Base-by-base conservation (phyloP, 1,140 invertebrate species). In the Drosophila bocqueti region DNA sequence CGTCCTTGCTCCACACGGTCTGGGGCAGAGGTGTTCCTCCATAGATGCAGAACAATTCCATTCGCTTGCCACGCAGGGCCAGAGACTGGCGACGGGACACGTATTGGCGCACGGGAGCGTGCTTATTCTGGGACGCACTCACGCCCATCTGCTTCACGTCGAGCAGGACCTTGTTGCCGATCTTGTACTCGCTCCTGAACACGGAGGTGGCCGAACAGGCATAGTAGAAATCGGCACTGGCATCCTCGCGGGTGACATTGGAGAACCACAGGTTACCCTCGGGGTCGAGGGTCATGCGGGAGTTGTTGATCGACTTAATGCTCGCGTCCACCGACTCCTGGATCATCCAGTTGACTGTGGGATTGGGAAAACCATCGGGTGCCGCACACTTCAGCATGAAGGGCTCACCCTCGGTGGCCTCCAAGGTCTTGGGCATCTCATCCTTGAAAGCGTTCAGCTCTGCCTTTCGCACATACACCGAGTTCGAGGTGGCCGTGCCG, bases 181-280 rank as follows among this genome's bases (percentile, higher is more conserved):
- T 93, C 93, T 98, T 98, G 93, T 98, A 98, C 92, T 98, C 97
- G 89, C 96, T 97, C 80, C 97, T 95, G 91, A 97, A 98, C 1
- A 96, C 93, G 0, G 97, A 98, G 42, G 97, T 96, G 1, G 97
- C 98, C 6, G 97, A 96, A 86, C 98, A 99, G 49, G 97, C 97
- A 91, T 99, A 99, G 63, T 95, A 95, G 92, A 96, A 97, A 80
- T 98, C 96, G 15, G 96, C 95, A 58, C 96, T 96, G 9, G 95
- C 95, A 93, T 99, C 98, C n/a, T 95, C 90, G 61, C 95, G 94
- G 1, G 97, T 98, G 7, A 99, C 96, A 93, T 99, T 98, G 29
- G 97, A 98, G 93, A 99, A 99, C 96, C 97, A 98, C 1, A 99
- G 93, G 82, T 97, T 97, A 42, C 98, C 98, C 94, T 98, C 98